Evolutionary conservation across 2,113 vertebrate species (phyloP).

Genomic region (Dromaius novaehollandiae): DNA sequence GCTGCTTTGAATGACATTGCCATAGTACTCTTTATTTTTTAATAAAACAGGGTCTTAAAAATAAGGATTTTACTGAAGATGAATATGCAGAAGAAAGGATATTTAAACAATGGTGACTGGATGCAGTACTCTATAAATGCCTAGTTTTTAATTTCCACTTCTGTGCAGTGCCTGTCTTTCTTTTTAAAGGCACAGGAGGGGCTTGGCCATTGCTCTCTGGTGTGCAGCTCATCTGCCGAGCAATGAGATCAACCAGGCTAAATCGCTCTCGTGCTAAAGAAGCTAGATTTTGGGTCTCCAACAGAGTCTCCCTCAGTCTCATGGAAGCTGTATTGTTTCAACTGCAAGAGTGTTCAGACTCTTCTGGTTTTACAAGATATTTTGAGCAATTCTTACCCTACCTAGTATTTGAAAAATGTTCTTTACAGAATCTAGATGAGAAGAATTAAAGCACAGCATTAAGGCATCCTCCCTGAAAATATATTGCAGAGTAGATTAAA

Average conservation of each 20-base stretch:
- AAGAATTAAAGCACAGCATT: not conserved
- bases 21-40: not conserved
- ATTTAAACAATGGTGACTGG: not conserved
- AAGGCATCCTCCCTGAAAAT: not conserved
- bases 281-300: not conserved
- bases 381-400: not conserved
- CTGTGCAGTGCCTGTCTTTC: not conserved
- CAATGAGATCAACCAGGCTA: not conserved
- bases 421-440: not conserved
- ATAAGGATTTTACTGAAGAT: not conserved
- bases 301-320: not conserved
- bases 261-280: not conserved
- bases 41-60: not conserved
- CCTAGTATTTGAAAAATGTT: not conserved
- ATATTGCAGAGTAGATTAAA: not conserved
- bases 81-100: not conserved
- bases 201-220: not conserved
- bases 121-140: not conserved
- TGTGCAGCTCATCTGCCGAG: not conserved
- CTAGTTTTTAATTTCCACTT: not conserved
- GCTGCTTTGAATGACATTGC: not conserved
- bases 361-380: not conserved
- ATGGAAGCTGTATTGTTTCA: not conserved
- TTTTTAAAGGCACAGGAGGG: not conserved
- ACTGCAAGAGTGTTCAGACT: not conserved